Conservation (phyloP, 2,888 invertebrate species). For the Petrolisthes manimaculis region DNA sequence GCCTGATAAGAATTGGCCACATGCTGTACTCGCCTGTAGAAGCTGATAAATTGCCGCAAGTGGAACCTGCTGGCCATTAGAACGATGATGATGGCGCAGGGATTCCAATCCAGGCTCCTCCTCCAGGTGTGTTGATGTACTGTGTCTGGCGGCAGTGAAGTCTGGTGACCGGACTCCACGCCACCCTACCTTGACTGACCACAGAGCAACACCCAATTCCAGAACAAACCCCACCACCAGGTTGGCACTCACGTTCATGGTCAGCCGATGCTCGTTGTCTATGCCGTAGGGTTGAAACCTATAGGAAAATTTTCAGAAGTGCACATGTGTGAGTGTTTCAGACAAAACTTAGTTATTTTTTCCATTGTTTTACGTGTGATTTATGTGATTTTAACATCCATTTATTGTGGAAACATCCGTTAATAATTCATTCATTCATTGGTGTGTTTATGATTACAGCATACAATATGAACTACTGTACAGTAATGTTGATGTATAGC, state of each 20-base stretch:
- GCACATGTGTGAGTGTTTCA: background rate
- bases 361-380: background rate
- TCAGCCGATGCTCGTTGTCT: conserved; percentile 39
- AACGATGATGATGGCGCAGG: background rate
- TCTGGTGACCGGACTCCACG: conserved; percentile 49
- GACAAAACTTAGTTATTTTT: background rate
- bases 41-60: conserved; percentile 61
- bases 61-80: conserved; percentile 31
- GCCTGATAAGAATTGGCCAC: too few relatives aligned
- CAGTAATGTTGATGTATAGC: too few relatives aligned
- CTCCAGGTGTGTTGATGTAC: background rate
- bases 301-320: background rate
- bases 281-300: conserved; percentile 43
- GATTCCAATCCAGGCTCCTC: conserved; percentile 24
- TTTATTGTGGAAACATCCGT: too few relatives aligned
- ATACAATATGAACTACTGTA: too few relatives aligned
- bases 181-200: conserved; percentile 55
- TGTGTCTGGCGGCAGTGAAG: conserved; percentile 34
- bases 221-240: conserved; percentile 52
- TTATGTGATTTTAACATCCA: too few relatives aligned
- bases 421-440: background rate
- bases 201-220: conserved; percentile 45
- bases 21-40: conserved; percentile 43
- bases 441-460: too few relatives aligned
- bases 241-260: conserved; percentile 51